Base-by-base conservation (phyloP, 2,888 invertebrate species). In the Panorpa germanica region DNA sequence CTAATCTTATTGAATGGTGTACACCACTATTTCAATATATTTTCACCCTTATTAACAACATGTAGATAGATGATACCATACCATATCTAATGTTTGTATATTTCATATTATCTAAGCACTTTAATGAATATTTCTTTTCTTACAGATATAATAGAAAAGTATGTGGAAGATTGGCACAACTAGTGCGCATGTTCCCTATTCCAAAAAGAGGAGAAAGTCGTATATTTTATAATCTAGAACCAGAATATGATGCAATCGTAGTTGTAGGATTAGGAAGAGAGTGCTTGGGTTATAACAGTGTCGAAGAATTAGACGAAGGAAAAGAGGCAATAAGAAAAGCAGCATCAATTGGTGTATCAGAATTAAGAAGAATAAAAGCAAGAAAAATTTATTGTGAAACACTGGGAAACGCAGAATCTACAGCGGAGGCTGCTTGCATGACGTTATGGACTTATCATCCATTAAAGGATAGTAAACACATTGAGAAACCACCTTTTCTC, bases 381-480 rank as follows among this genome's bases (percentile, higher is more conserved):
- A 52, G 49, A 21, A 45, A 52, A 19, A 61, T 78, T 13, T 58
- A 60, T 36, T 55, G 78, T 2, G 81, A 80, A 46, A 68, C 72
- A 7, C 73, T 76, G 45, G 72, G 70, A 1, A 65, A 73, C 45
- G 65, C 75, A 2, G 72, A 74, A 48, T 73, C 73, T 6, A 65
- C 76, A 11, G 77, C 77, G 1, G 78, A 80, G 50, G 78, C 76
- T 2, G 63, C 70, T 2, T 50, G 55, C 8, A 57, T 80, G 18
- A 63, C 63, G 4, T 50, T 65, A 3, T 75, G 67, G 65, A 46
- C 59, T 11, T 78, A 71, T 45, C 67, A 68, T 46, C 70, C 74
- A 65, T 73, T 42, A 72, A 63, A 74, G 42, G 64, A 73, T 42
- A 72, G 63, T n/a, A n/a, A n/a, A n/a, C n/a, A n/a, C n/a, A n/a